These are phyloP conservation scores for Physella acuta DNA, from an alignment of 1,140 invertebrate species.

Conservation along the genomic window DNA sequence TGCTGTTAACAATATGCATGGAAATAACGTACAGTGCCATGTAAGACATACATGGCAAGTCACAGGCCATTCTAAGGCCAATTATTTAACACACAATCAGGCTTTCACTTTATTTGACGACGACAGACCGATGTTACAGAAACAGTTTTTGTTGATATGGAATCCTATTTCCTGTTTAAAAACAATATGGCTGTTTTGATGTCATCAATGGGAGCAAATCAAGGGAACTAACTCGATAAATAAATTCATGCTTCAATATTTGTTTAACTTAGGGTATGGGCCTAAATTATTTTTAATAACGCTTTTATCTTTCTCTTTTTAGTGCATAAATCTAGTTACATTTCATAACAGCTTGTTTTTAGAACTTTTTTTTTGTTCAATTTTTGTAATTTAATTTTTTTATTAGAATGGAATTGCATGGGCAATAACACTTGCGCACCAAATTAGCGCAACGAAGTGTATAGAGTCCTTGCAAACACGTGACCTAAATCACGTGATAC, in stretches of 20 bases:
- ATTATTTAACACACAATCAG: constrained; percentile 7
- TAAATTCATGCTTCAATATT: neutral
- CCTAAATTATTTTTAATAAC: neutral
- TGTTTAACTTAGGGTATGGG: neutral
- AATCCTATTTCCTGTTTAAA: neutral
- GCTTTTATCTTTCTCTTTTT: neutral
- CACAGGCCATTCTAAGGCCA: constrained; percentile 34
- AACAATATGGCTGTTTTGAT: constrained; percentile 8
- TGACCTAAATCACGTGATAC: too few species aligned
- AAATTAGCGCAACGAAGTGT: too few species aligned
- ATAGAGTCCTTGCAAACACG: too few species aligned
- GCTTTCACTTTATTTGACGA: neutral
- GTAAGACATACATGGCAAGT: constrained; percentile 53
- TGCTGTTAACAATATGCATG: constrained; percentile 72
- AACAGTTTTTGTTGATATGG: neutral
- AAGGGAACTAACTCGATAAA: neutral
- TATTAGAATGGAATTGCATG: too few species aligned
- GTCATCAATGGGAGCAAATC: neutral
- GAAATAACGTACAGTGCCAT: constrained; percentile 62
- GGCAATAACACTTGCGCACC: too few species aligned
- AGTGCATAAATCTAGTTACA: neutral
- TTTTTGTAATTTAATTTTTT: neutral
- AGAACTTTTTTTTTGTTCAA: neutral
- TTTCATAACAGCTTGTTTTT: neutral
- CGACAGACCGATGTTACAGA: constrained; percentile 1